Evolutionary conservation across 1,140 invertebrate species (phyloP).

Genomic region (Drosophila neocordata): DNA sequence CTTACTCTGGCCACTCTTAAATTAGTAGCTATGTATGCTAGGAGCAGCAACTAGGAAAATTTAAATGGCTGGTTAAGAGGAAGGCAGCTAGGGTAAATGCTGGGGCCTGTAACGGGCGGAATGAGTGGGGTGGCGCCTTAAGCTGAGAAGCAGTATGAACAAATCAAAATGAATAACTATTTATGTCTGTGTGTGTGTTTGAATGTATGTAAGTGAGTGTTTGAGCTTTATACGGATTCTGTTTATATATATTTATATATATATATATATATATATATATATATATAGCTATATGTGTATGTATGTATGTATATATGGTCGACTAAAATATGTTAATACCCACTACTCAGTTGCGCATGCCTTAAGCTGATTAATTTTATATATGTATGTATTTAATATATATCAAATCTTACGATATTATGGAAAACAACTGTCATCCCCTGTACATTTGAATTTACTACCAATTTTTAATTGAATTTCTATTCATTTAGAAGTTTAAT

Average conservation of each 20-base stretch:
- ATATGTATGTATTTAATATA: not conserved
- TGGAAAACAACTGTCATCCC: not conserved
- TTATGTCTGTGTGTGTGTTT: not conserved
- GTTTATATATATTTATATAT: too few relatives aligned
- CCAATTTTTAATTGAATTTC: not conserved
- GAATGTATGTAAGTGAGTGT: not conserved
- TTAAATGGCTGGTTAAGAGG: not conserved
- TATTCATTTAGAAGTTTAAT: not conserved
- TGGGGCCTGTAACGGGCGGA: not conserved
- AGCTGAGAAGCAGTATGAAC: slow-evolving; percentile 3
- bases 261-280: not conserved
- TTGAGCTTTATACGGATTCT: not conserved
- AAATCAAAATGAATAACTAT: slow-evolving; percentile 8
- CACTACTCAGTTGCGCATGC: not conserved
- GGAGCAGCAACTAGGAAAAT: not conserved
- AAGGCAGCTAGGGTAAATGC: not conserved
- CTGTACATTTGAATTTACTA: not conserved
- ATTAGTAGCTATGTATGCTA: not conserved
- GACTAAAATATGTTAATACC: not conserved
- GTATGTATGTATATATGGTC: not conserved
- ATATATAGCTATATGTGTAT: not conserved
- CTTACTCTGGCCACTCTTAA: not conserved
- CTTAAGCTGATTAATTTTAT: not conserved
- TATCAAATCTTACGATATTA: not conserved
- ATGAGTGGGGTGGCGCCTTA: not conserved